phyloP scores from a whole-genome alignment of 2,888 invertebrate genomes.

The Podabrus alpinus region DNA sequence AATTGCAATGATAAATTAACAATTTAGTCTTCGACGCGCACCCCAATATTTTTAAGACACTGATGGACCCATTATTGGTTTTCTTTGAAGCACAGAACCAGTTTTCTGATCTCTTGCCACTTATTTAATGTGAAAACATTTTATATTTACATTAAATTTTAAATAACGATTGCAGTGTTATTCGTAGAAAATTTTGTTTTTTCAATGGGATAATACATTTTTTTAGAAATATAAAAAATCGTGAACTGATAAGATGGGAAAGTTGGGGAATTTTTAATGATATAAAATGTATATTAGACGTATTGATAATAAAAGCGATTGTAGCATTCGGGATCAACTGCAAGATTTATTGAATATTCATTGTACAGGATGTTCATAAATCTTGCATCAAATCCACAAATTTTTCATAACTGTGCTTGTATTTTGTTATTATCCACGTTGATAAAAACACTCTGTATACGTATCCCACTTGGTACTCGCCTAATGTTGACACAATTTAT shows the following conservation, averaged over 20 bases:
- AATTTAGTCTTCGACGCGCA: neutral
- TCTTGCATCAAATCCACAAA: neutral
- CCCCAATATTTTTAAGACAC: neutral
- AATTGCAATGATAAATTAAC: neutral
- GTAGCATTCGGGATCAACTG: too few relatives aligned
- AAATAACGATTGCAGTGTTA: neutral
- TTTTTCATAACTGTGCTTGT: neutral
- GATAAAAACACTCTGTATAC: neutral
- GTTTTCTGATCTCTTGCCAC: neutral
- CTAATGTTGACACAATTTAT: neutral
- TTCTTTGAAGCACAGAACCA: neutral
- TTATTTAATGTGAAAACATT: neutral
- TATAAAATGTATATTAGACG: neutral
- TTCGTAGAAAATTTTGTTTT: neutral
- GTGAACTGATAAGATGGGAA: neutral
- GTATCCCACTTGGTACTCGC: neutral
- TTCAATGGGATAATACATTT: neutral
- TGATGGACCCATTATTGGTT: slow-evolving; percentile 1
- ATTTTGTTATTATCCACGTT: neutral
- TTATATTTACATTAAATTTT: neutral
- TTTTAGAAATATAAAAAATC: neutral
- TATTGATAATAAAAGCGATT: neutral
- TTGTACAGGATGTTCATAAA: neutral
- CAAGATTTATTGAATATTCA: neutral
- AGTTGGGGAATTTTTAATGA: neutral